phyloP scores from a whole-genome alignment of 2,113 vertebrate species.

The Cariama cristata region DNA sequence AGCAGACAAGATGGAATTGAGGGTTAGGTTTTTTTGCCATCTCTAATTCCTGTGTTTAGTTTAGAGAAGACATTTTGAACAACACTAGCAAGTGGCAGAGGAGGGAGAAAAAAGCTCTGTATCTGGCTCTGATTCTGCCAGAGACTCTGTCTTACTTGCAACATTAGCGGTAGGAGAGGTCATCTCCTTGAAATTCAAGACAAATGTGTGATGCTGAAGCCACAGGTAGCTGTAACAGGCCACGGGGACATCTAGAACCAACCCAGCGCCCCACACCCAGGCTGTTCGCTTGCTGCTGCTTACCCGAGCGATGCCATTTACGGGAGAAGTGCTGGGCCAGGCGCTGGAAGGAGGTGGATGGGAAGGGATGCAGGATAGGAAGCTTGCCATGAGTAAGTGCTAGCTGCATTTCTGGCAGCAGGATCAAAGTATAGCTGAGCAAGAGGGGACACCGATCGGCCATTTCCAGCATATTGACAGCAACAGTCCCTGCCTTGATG shows the following conservation, averaged over 20 bases:
- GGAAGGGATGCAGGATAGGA: not conserved
- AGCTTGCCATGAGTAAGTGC: not conserved
- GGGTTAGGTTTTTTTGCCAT: not conserved
- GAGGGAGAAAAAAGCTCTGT: not conserved
- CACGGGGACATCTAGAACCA: not conserved
- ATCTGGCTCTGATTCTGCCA: not conserved
- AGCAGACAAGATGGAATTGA: not conserved
- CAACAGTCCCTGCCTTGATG: not conserved
- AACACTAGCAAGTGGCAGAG: not conserved
- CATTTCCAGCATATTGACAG: rapidly evolving
- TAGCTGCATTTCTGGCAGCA: not conserved
- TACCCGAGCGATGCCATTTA: rapidly evolving
- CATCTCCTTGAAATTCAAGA: not conserved
- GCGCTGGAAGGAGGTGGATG: not conserved
- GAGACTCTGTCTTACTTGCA: not conserved
- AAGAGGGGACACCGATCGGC: rapidly evolving
- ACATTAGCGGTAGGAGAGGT: not conserved
- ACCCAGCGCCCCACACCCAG: rapidly evolving
- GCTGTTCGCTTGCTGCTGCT: not conserved
- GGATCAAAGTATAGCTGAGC: not conserved
- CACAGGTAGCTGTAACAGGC: not conserved
- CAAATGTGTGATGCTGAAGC: not conserved
- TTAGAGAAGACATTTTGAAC: not conserved
- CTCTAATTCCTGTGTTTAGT: not conserved
- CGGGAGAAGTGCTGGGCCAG: not conserved